A percentile compares a stretch with the other conserved stretches of the same genome.
These are phyloP conservation scores for Drosophila imparisetae DNA, from an alignment of 2,888 invertebrate species.

Conservation along the genomic window DNA sequence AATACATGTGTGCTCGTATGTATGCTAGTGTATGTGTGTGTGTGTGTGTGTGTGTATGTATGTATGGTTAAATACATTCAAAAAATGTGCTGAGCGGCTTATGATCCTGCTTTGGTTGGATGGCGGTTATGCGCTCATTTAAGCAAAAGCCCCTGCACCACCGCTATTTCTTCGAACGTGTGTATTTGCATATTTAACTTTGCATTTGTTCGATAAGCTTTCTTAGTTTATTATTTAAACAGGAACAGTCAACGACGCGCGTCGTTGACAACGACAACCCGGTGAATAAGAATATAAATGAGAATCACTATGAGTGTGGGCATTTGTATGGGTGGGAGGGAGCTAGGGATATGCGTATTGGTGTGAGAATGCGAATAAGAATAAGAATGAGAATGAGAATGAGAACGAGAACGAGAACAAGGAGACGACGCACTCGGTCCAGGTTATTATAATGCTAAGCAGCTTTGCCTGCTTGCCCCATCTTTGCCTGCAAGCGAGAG, in stretches of 20 bases:
- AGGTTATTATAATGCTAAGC: slow-evolving; percentile 65
- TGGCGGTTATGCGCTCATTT: slow-evolving; percentile 13
- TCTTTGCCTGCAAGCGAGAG: slow-evolving; percentile 16
- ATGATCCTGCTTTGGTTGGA: slow-evolving; percentile 50
- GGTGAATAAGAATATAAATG: slow-evolving; percentile 23
- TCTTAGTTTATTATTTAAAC: slow-evolving; percentile 71
- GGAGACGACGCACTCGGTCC: slow-evolving; percentile 32
- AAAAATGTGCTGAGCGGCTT: slow-evolving; percentile 66
- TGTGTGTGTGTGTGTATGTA: not conserved
- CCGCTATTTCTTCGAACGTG: slow-evolving; percentile 40
- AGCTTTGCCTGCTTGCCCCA: slow-evolving; percentile 26
- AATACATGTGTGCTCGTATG: slow-evolving; percentile 47
- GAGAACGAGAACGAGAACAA: not conserved
- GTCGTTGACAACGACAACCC: slow-evolving; percentile 47
- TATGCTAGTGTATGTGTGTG: not conserved
- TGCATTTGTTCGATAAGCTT: slow-evolving; percentile 70
- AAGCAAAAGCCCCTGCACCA: slow-evolving; percentile 3
- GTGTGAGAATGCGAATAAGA: not conserved
- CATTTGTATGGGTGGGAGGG: not conserved
- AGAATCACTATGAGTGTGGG: slow-evolving; percentile 6
- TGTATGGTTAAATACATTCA: slow-evolving; percentile 65
- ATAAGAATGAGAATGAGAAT: not conserved
- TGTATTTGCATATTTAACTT: slow-evolving; percentile 65
- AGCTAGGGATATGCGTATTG: not conserved
- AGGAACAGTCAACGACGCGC: slow-evolving; percentile 48